Evolutionary conservation across 2,888 invertebrate species (phyloP), one percentile per base, ranked within the genome.

Genomic region (Poecilus cupreus): DNA sequence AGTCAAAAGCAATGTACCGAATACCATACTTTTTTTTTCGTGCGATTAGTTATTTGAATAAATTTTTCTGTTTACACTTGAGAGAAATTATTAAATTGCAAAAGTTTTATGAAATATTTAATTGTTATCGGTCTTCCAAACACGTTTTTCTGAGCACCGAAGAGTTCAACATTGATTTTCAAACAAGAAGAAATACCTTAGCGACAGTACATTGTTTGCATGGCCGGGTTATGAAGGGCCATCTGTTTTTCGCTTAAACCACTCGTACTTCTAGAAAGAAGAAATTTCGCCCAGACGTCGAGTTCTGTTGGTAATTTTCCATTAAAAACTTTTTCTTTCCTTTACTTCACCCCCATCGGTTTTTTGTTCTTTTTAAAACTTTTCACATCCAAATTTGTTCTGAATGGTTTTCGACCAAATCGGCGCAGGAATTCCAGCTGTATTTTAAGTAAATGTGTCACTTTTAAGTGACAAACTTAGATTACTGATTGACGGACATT

Each of bases 361-460:
- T 77, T 74, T 77, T 77, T 60, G 57, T 77, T 77, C 60, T 77
- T 77, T 49, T 57, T 77, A 77, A 77, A 77, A 60, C 57, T 75
- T 75, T 51, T 51, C 51, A 75, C 75, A 75, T 72, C 72, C 72
- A 72, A 72, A 75, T 51, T 75, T 75, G 32, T 72, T 49, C 51
- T 51, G 24, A 51, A 75, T 51, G 26, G 75, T n/a, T 75, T 75
- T 75, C 51, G 51, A 26, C 75, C 32, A 75, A 72, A 72, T 72
- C 75, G 32, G 32, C 18, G 49, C 51, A 8, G 16, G 51, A 51
- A 51, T 49, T 75, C 26, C 32, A 8, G 51, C 32, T 32, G 49
- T 75, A 75, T 75, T 75, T 75, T 75, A 75, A 75, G 24, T 75
- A 75, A 75, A 75, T 75, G 51, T 75, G 75, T 75, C 75, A 75